Percentiles rank a stretch among this genome's conserved stretches.
Conservation (phyloP, 2,113 vertebrate species). For the Melanerpes formicivorus region DNA sequence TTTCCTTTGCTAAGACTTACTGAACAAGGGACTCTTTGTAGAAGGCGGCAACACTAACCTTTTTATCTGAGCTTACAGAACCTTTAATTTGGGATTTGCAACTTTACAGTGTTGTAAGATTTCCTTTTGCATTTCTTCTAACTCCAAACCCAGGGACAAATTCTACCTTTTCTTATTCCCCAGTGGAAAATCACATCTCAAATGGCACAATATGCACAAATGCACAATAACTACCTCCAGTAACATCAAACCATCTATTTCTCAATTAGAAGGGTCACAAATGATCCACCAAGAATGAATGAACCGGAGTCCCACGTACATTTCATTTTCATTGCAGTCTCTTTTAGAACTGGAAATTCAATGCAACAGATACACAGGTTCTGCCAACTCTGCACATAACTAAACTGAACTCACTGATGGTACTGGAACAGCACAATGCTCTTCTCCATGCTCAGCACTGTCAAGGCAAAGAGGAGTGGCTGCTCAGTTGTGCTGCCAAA, state of each 20-base stretch:
- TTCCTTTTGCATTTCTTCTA: not conserved
- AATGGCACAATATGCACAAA: not conserved
- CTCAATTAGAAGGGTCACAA: not conserved
- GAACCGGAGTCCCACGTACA: not conserved
- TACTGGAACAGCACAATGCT: not conserved
- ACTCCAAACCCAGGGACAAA: not conserved
- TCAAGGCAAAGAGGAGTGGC: not conserved
- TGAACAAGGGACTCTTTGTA: constrained; percentile 74
- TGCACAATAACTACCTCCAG: not conserved
- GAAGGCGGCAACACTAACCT: constrained; percentile 54
- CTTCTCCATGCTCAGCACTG: not conserved
- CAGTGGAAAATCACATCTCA: not conserved
- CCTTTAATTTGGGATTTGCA: constrained; percentile 68
- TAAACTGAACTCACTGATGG: not conserved
- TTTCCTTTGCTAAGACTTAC: constrained; percentile 67
- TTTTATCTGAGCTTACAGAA: constrained; percentile 62
- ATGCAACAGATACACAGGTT: not conserved
- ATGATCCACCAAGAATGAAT: not conserved
- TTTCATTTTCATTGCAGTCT: not conserved
- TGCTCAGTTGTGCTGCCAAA: constrained; percentile 22
- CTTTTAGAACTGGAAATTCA: not conserved
- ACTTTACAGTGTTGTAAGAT: constrained; percentile 32
- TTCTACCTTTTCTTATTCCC: not conserved
- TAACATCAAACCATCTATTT: not conserved
- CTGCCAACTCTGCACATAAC: constrained; percentile 20